Percentiles rank a stretch among this genome's conserved stretches.
phyloP scores from a whole-genome alignment of 2,888 invertebrate species.

The Drosophila kuntzei region DNA sequence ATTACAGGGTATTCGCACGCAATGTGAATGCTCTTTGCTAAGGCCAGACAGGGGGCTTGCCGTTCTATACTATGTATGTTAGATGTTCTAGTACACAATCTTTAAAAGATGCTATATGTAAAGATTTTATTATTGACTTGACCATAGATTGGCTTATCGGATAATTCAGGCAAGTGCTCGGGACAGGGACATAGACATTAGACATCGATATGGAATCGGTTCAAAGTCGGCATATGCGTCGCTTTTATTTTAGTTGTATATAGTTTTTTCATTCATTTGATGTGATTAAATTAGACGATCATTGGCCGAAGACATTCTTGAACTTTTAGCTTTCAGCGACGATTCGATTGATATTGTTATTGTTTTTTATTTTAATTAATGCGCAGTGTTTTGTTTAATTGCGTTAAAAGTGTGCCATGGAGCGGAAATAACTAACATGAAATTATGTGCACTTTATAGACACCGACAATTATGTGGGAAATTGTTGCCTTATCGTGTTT shows the following conservation, averaged over 20 bases:
- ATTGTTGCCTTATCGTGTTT: slow-evolving; percentile 8
- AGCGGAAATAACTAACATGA: slow-evolving; percentile 46
- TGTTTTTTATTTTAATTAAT: slow-evolving; percentile 12
- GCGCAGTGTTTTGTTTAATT: slow-evolving; percentile 33
- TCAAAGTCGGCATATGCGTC: slow-evolving; percentile 48
- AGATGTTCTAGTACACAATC: slow-evolving; percentile 7
- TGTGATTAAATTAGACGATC: slow-evolving; percentile 55
- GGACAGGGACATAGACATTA: slow-evolving; percentile 15
- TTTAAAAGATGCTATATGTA: background rate
- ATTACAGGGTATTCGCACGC: slow-evolving; percentile 30
- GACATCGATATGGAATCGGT: slow-evolving; percentile 23
- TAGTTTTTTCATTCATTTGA: slow-evolving; percentile 17
- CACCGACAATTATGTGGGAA: slow-evolving; percentile 6
- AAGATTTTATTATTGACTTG: slow-evolving; percentile 1
- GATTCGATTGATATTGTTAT: background rate
- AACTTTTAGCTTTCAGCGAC: slow-evolving; percentile 35
- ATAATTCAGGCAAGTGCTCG: slow-evolving; percentile 35
- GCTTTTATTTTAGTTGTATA: background rate
- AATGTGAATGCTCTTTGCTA: slow-evolving; percentile 3
- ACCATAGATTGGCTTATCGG: slow-evolving; percentile 41
- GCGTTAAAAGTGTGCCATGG: slow-evolving; percentile 51
- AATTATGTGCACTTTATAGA: slow-evolving; percentile 23
- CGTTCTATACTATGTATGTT: slow-evolving; percentile 22
- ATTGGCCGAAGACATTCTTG: slow-evolving; percentile 51
- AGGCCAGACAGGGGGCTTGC: slow-evolving; percentile 41